These are phyloP conservation scores for Palaemon carinicauda DNA, from an alignment of 1,140 invertebrate species.

Conservation along the genomic window DNA sequence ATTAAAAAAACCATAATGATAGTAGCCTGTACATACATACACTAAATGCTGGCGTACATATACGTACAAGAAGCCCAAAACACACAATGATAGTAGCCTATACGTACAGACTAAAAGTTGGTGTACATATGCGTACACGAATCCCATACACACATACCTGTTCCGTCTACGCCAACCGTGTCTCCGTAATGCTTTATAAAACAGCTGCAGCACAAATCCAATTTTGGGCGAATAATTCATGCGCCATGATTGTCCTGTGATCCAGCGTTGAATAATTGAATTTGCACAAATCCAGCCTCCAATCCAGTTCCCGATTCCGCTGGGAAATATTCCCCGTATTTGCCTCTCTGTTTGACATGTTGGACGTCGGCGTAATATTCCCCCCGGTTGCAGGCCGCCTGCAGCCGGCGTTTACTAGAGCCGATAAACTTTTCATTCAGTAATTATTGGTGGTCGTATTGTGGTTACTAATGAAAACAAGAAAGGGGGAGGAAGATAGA, in stretches of 20 bases:
- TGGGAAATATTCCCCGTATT: neutral
- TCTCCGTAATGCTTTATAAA: neutral
- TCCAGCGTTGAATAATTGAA: neutral
- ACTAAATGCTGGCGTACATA: too few species aligned
- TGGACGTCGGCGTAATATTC: neutral
- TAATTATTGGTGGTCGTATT: too few species aligned
- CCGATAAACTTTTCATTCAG: neutral
- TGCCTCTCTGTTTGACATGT: neutral
- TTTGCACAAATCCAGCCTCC: neutral
- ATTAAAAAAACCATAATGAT: too few species aligned
- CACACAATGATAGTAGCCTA: too few species aligned
- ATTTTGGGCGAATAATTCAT: slow-evolving; percentile 1
- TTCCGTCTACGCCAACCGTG: too few species aligned
- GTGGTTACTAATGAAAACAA: neutral
- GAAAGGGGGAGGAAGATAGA: neutral
- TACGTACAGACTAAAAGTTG: too few species aligned
- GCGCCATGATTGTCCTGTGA: neutral
- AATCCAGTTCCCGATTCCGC: neutral
- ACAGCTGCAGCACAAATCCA: neutral
- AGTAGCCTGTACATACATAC: too few species aligned
- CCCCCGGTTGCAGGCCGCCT: neutral
- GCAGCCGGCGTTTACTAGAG: neutral
- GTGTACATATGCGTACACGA: too few species aligned
- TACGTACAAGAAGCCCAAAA: too few species aligned
- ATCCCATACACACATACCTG: too few species aligned